Evolutionary conservation across 2,797 vertebrate genomes (phyloP).

Genomic region (Darevskia mixta): DNA sequence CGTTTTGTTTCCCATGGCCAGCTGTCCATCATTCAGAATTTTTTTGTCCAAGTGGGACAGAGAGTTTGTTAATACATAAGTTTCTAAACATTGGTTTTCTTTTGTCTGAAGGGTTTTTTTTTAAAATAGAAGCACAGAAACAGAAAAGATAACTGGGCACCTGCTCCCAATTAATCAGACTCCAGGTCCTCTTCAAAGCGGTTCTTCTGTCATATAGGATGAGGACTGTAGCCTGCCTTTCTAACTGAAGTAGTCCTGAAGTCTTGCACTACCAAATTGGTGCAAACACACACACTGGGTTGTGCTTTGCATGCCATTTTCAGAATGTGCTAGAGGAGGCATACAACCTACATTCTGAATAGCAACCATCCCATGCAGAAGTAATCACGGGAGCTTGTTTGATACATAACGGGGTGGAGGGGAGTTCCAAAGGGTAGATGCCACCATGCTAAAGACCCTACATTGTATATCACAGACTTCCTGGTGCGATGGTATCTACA

Average conservation of each 20-base stretch:
- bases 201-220: no score
- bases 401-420: no score
- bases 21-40: constrained; percentile 7
- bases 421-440: no score
- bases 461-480: no score
- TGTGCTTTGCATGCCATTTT: neutral
- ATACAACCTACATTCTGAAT: neutral
- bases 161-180: neutral
- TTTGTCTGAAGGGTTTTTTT: neutral
- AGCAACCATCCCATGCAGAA: neutral
- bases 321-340: neutral
- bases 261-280: neutral
- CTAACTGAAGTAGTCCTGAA: neutral
- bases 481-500: no score
- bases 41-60: constrained; percentile 19
- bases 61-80: neutral
- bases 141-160: neutral
- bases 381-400: neutral
- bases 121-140: neutral
- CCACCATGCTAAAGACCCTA: no score
- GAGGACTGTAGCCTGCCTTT: no score
- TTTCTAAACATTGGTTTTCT: constrained; percentile 17
- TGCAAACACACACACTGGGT: neutral
- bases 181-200: neutral
- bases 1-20: constrained; percentile 14